These are phyloP conservation scores for Protodeltote pygarga DNA, from an alignment of 2,888 invertebrate species.

Conservation along the genomic window DNA sequence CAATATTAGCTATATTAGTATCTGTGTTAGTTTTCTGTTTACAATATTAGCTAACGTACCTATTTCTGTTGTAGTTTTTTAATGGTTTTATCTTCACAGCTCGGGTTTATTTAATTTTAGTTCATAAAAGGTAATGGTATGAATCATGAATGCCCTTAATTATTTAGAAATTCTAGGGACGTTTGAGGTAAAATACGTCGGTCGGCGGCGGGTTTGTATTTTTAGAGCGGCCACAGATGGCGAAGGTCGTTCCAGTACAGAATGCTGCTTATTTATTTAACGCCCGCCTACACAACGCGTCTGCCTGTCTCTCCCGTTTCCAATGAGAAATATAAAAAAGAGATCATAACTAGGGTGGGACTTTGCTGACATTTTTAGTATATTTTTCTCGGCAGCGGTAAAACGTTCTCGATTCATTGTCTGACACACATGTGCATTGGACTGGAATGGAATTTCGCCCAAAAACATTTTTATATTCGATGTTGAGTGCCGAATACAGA, in stretches of 20 bases:
- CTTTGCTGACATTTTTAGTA: constrained; percentile 40
- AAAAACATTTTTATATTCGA: constrained; percentile 28
- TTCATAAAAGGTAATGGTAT: constrained; percentile 34
- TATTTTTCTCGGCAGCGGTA: constrained; percentile 31
- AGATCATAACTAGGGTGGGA: constrained; percentile 18
- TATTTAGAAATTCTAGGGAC: constrained; percentile 53
- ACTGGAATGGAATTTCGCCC: constrained; percentile 26
- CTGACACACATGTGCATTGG: constrained; percentile 37
- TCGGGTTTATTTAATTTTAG: constrained; percentile 19
- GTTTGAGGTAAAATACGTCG: constrained; percentile 51
- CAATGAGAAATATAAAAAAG: constrained; percentile 55
- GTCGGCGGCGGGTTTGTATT: constrained; percentile 65
- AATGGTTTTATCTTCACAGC: constrained; percentile 19
- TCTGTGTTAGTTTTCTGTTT: no score
- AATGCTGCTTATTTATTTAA: constrained; percentile 79
- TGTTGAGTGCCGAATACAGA: constrained; percentile 2
- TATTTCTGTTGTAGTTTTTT: constrained; percentile 1
- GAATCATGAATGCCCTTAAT: constrained; percentile 52
- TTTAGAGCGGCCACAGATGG: constrained; percentile 78
- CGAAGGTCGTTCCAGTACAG: constrained; percentile 74
- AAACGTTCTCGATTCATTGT: constrained; percentile 31
- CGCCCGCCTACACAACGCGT: constrained; percentile 65
- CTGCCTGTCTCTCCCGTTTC: constrained; percentile 54
- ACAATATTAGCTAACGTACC: no score
- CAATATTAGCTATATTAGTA: no score